Base-by-base conservation (phyloP, 2,888 invertebrate species). In the Malachius bipustulatus region DNA sequence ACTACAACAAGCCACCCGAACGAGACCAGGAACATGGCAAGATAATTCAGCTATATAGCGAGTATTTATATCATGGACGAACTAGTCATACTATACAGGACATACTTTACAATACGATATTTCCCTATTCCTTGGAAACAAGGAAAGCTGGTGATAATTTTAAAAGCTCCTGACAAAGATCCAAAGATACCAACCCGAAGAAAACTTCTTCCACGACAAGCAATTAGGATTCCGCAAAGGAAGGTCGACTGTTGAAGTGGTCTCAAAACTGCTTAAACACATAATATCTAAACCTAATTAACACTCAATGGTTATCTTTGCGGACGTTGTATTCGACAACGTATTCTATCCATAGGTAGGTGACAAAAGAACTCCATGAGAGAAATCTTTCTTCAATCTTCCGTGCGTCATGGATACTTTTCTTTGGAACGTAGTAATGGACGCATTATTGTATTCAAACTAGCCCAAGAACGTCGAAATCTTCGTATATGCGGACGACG, bases 141-240 rank as follows among this genome's bases (percentile, higher is more conserved):
- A 24, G 24, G 24, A 8, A 8, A 9, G 8, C 9, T 24, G 24
- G 24, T 24, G 8, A 24, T 9, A 9, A 8, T 24, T 24, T 8
- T 24, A 24, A 24, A 24, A 24, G 24, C 24, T 8, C 24, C 24
- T 8, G 9, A 24, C 24, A 24, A 24, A 24, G 24, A 24, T 24
- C 24, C 24, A 9, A 24, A 9, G 9, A 8, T 8, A 24, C 24
- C n/a, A n/a, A n/a, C n/a, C n/a, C n/a, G n/a, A n/a, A n/a, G n/a
- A n/a, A n/a, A n/a, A n/a, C n/a, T n/a, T n/a, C n/a, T n/a, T n/a
- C n/a, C n/a, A n/a, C n/a, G n/a, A n/a, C n/a, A n/a, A n/a, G n/a
- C n/a, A n/a, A n/a, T n/a, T n/a, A n/a, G n/a, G n/a, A n/a, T n/a
- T n/a, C n/a, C n/a, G n/a, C n/a, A n/a, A n/a, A n/a, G n/a, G n/a